Base-by-base conservation (phyloP, 2,888 invertebrate genomes). In the Buathra laborator region DNA sequence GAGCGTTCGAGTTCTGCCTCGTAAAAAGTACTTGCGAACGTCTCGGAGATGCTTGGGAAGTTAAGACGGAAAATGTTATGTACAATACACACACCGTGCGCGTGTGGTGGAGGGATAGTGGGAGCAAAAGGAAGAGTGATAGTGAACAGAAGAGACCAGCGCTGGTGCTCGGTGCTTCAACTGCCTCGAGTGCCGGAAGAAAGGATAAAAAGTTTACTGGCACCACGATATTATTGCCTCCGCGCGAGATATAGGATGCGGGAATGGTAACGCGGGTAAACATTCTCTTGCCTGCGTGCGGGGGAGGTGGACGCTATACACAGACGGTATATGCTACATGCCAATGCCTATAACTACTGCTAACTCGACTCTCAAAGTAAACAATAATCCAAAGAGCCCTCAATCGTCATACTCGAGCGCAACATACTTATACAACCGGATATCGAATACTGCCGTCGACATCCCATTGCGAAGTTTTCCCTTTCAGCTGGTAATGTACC, bases 181-280 rank as follows among this genome's bases (percentile, higher is more conserved):
- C 78, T 72, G 59, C 74, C 59, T 56, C 66, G 72, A 83, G 78
- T 68, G 83, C 78, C 59, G 67, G 68, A 56, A 74, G 44, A 43
- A 67, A 67, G 51, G 67, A 68, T 48, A 72, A 83, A 78, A 82
- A 78, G 53, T 83, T 72, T 72, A 83, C 71, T 71, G 76, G 48
- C 76, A 56, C 66, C 76, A 24, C 56, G 72, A 78, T 74, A 78
- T 82, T 82, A 77, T 72, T 74, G 67, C 78, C 9, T 14, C 44
- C 37, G 67, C 32, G 59, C 43, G 56, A 19, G 78, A 76, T 43
- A 71, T 37, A 48, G 16, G 37, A 76, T 46, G 44, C 68, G 46
- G 59, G 37, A 37, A 74, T 51, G 46, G 72, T 16, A 51, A 56
- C 16, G 59, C 67, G 62, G 43, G 70, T 75, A 75, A 81, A 76